Conservation (phyloP, 2,797 vertebrate genomes). For the Chaenodraco wilsoni region DNA sequence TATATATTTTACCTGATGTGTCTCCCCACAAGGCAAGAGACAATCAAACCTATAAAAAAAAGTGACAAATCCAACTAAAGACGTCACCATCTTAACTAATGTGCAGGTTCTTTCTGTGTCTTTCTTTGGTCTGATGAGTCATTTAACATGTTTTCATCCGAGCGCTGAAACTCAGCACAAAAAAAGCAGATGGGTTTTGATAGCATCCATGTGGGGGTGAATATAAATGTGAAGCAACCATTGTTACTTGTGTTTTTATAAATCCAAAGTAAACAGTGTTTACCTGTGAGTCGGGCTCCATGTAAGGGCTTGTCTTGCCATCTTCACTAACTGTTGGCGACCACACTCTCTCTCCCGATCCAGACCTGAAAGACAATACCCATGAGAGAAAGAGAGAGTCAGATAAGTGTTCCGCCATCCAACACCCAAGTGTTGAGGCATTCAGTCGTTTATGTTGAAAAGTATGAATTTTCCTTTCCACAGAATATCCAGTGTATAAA, state of each 20-base stretch:
- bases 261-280: constrained; percentile 53
- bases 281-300: constrained; percentile 93
- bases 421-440: constrained; percentile 18
- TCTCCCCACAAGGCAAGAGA: neutral
- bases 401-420: constrained; percentile 26
- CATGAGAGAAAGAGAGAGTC: constrained; percentile 43
- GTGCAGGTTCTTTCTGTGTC: neutral
- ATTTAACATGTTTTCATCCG: neutral
- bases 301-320: constrained; percentile 89
- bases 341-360: constrained; percentile 86
- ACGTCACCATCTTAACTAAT: neutral
- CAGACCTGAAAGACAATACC: constrained; percentile 86
- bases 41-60: neutral
- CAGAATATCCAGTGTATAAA: neutral
- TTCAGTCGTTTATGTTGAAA: constrained; percentile 39
- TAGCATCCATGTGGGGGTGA: constrained; percentile 1
- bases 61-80: neutral
- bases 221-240: constrained; percentile 13
- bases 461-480: constrained; percentile 34
- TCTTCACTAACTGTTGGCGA: constrained; percentile 87
- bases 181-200: constrained; percentile 19
- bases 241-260: constrained; percentile 2
- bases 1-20: neutral
- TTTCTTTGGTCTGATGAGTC: constrained; percentile 4
- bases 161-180: constrained; percentile 1